Base-by-base conservation (phyloP, 2,797 vertebrate genomes). In the Parauchenoglanis punctatus region DNA sequence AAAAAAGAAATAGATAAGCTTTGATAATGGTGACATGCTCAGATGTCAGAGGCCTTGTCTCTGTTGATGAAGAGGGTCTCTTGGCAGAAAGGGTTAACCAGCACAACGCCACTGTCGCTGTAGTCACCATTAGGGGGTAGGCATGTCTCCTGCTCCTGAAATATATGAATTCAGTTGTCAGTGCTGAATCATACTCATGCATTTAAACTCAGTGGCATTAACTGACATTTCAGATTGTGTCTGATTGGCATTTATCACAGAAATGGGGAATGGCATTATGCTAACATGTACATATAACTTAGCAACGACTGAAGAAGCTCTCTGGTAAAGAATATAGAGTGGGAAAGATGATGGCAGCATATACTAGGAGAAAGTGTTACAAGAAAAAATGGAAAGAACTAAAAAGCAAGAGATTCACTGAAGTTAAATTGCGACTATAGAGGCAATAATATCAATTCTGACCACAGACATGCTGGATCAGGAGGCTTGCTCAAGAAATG, bases 71-170 rank as follows among this genome's bases (percentile, higher is more conserved):
- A 99, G 3, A 99, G 96, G 0, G 97, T 99, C 94, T 99, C 98
- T 91, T 99, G 98, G 93, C 98, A 99, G 96, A 99, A 99, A 23
- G 99, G 99, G 93, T 99, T 99, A 46, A 99, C 97, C 13, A 99
- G 96, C 92, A 99, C 98, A 95, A 99, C 97, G 59, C 98, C 98
- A 0, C 97, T 98, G 94, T 97, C 96, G 0, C 96, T 96, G 93
- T 98, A 99, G 94, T 99, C 98, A 0, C 98, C 98, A 0, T 99
- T 99, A 70, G 98, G 98, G 0, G 99, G 99, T 89, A 98, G 97
- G 89, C 96, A 97, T 0, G 96, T 97, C 93, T 99, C 98, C 1
- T 94, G 95, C 82, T 96, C 96, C 96, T 96, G 92, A 61, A 93
- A 91, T 61, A 86, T 63, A 0, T 1, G 49, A 54, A n/a, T 82